These are phyloP conservation scores for Acanthacorydalis orientalis DNA, from an alignment of 2,888 invertebrate species.

Conservation along the genomic window DNA sequence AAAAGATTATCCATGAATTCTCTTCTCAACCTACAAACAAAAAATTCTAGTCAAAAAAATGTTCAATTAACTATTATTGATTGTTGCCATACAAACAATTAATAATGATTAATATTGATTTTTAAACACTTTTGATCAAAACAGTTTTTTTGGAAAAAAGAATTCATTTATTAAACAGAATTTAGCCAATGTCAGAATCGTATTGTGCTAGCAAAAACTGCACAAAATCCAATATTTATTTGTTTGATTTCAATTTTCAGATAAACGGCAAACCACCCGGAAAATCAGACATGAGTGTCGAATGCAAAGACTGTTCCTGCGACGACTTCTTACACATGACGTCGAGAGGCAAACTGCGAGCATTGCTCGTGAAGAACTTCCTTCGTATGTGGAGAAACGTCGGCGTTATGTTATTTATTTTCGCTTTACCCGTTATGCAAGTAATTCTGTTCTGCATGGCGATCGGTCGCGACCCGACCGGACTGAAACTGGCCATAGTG, in stretches of 20 bases:
- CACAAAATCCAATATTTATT: no score
- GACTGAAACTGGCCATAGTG: slow-evolving; percentile 62
- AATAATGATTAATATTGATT: no score
- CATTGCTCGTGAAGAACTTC: slow-evolving; percentile 75
- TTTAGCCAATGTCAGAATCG: no score
- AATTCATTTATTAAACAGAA: not conserved
- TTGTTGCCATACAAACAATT: no score
- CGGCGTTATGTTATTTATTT: slow-evolving; percentile 85
- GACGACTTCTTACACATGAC: slow-evolving; percentile 44
- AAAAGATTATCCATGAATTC: no score
- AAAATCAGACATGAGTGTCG: slow-evolving; percentile 30
- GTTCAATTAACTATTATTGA: no score
- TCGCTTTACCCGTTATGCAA: slow-evolving; percentile 86
- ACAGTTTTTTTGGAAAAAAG: not conserved
- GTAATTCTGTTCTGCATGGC: slow-evolving; percentile 87
- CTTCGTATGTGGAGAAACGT: slow-evolving; percentile 84
- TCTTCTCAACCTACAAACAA: no score
- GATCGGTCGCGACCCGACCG: slow-evolving; percentile 74
- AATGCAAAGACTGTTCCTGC: slow-evolving; percentile 40
- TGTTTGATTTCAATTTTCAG: slow-evolving; percentile 17
- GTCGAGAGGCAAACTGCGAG: slow-evolving; percentile 71
- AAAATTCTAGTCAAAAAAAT: no score
- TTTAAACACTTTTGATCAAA: no score
- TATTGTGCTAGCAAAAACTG: no score
- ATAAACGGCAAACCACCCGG: slow-evolving; percentile 27